Evolutionary conservation across 1,140 invertebrate species (phyloP).

Genomic region (Lucilia cuprina): DNA sequence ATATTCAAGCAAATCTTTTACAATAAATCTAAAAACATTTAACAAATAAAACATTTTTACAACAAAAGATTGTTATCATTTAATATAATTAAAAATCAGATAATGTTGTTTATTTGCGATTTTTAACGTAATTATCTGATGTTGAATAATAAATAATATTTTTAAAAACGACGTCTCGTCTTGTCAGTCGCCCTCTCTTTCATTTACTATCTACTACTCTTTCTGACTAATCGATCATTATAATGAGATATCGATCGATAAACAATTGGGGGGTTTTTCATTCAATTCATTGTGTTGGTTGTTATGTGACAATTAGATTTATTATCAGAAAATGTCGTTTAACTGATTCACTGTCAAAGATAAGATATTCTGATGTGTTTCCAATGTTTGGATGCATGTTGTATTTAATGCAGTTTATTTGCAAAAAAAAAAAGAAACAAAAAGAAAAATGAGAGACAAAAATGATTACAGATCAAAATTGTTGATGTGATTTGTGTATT

Average conservation of each 20-base stretch:
- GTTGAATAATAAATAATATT: no score
- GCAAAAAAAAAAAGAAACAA: no score
- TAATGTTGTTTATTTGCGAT: background rate
- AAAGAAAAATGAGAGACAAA: background rate
- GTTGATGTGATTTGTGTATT: conserved; percentile 9
- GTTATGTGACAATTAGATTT: conserved; percentile 33
- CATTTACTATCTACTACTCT: background rate
- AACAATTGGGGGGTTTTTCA: no score
- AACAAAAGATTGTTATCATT: background rate
- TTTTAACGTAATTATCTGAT: background rate
- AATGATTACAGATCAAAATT: conserved; percentile 31
- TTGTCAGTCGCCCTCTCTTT: background rate
- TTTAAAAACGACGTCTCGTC: background rate
- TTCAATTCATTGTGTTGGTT: background rate
- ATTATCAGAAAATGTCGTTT: conserved; percentile 33
- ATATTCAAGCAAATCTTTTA: no score
- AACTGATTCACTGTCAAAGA: conserved; percentile 31
- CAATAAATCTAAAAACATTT: no score
- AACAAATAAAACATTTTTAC: no score
- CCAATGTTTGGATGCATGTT: background rate
- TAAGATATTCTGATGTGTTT: conserved; percentile 25
- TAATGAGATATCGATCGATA: background rate
- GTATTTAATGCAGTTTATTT: no score
- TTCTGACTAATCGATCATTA: background rate
- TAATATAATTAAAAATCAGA: background rate